phyloP scores from a whole-genome alignment of 2,888 invertebrate genomes.

The Cerceris ruficornis region DNA sequence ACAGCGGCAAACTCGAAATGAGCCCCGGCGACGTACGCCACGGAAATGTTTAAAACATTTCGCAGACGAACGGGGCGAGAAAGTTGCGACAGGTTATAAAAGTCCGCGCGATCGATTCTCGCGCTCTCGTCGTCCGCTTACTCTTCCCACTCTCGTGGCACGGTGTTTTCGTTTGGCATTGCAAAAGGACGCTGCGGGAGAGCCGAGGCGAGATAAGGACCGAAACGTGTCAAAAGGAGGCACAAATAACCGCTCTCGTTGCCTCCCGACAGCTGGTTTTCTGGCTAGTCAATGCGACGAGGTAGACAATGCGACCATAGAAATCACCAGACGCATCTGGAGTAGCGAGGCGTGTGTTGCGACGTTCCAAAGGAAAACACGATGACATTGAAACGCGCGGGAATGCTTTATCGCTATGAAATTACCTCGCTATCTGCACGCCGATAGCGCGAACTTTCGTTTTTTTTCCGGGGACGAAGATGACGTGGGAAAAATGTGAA shows the following conservation, averaged over 20 bases:
- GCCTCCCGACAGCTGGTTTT: slow-evolving; percentile 36
- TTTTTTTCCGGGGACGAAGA: not conserved
- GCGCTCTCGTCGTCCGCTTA: too few species aligned
- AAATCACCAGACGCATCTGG: slow-evolving; percentile 54
- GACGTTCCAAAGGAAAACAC: slow-evolving; percentile 32
- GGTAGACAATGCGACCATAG: slow-evolving; percentile 58
- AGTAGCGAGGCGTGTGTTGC: slow-evolving; percentile 12
- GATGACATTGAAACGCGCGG: slow-evolving; percentile 49
- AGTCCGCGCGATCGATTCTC: not conserved
- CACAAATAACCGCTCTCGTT: slow-evolving; percentile 13
- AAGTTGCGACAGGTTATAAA: not conserved
- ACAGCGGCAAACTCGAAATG: too few species aligned
- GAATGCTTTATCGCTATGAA: slow-evolving; percentile 14
- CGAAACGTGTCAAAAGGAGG: slow-evolving; percentile 29
- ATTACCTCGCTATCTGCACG: slow-evolving; percentile 6
- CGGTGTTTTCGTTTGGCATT: slow-evolving; percentile 24
- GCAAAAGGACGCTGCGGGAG: slow-evolving; percentile 5
- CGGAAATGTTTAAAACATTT: not conserved
- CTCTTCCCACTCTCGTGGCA: not conserved
- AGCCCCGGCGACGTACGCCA: too few species aligned
- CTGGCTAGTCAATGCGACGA: slow-evolving; percentile 37
- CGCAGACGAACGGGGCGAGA: not conserved
- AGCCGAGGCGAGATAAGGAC: slow-evolving; percentile 36
- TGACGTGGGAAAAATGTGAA: too few species aligned
- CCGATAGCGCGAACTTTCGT: not conserved